Conservation (phyloP, 2,888 invertebrate genomes). For the Hypomecis atomaria region DNA sequence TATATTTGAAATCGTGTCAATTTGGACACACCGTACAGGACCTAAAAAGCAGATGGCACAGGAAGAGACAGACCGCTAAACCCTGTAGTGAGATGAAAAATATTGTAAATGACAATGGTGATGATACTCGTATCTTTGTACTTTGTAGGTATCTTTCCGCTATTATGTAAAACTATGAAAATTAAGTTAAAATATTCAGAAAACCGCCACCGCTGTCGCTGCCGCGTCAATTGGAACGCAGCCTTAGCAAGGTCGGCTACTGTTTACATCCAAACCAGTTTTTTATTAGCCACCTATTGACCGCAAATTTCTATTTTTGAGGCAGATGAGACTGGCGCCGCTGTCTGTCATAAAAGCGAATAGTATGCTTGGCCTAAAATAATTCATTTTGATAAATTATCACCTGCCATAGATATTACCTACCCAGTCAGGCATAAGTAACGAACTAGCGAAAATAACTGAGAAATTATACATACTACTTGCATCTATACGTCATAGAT, state of each 20-base stretch:
- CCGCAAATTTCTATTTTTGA: constrained; percentile 38
- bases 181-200: background rate
- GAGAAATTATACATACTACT: no score
- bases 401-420: background rate
- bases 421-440: background rate
- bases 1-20: no score
- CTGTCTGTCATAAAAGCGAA: constrained; percentile 35
- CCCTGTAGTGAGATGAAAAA: no score
- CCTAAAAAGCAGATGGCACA: no score
- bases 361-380: constrained; percentile 18
- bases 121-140: no score
- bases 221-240: background rate
- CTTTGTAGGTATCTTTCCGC: no score
- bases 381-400: constrained; percentile 10
- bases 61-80: no score
- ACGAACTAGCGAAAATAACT: background rate
- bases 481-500: no score
- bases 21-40: no score
- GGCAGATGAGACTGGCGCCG: constrained; percentile 38
- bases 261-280: constrained; percentile 42
- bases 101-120: no score
- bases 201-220: background rate
- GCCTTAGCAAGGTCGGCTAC: constrained; percentile 35
- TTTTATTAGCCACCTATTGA: constrained; percentile 23
- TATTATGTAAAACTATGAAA: no score